phyloP scores from a whole-genome alignment of 2,113 vertebrate genomes.

The Halcyon senegalensis region DNA sequence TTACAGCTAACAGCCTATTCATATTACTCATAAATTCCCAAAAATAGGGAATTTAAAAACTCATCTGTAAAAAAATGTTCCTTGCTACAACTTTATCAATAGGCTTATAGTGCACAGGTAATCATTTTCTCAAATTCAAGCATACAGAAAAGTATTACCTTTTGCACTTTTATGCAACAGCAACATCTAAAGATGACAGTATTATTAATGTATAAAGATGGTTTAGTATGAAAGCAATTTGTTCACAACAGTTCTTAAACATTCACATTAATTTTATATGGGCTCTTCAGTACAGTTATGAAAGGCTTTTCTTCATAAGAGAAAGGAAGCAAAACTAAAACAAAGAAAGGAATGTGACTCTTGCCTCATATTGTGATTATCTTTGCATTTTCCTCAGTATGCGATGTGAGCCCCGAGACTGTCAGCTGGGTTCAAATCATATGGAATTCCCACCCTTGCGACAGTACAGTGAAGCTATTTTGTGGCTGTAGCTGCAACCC shows the following conservation, averaged over 20 bases:
- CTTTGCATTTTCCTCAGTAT: background rate
- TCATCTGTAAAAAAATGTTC: background rate
- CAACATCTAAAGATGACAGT: background rate
- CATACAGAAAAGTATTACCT: background rate
- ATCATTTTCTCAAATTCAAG: background rate
- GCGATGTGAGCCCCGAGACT: background rate
- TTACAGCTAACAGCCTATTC: background rate
- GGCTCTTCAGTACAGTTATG: background rate
- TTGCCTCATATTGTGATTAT: conserved; percentile 20
- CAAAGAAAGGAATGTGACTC: conserved; percentile 1
- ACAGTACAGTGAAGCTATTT: background rate
- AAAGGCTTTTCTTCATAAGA: background rate
- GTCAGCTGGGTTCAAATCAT: background rate
- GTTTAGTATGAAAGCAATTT: background rate
- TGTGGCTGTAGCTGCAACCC: background rate
- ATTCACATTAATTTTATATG: background rate
- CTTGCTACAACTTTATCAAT: background rate
- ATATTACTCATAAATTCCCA: background rate
- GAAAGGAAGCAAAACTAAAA: conserved; percentile 20
- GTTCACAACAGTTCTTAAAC: background rate
- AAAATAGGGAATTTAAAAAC: conserved; percentile 8
- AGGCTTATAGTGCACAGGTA: background rate
- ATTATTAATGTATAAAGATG: background rate
- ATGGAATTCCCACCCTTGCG: background rate
- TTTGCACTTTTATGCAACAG: background rate